Evolutionary conservation across 2,113 vertebrate genomes (phyloP), one percentile per base, ranked within the genome.

Genomic region (Petroica traversi): DNA sequence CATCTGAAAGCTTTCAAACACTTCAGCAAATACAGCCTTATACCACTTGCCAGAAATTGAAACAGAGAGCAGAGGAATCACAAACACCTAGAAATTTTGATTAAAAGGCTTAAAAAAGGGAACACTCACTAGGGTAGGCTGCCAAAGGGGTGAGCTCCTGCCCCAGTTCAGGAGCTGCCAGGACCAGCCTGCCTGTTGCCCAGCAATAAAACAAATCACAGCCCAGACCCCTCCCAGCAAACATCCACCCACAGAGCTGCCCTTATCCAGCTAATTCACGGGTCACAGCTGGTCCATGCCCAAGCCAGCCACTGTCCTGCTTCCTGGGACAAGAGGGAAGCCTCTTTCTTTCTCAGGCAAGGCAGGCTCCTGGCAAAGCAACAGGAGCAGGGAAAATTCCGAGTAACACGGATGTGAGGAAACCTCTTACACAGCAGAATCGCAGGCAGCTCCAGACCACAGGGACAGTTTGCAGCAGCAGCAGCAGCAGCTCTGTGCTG

Each of bases 271-370:
- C 20, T 5, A 2, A 16, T 36, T 45, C 51, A 26, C 11, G 10
- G 36, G 24, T 9, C 54, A 28, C 49, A 7, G 4, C 4, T 40
- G 31, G 36, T 19, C 31, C 36, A 2, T 5, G 8, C 9, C 41
- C 71, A 33, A 12, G 31, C 12, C 68, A 69, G 43, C 16, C 43
- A 4, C 61, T 40, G 1, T 33, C 71, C 66, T 66, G 2, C 25
- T 66, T 23, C 45, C n/a, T 0, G 0, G 28, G 51, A 66, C 8
- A 19, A 36, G 43, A 69, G 8, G 5, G 4, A n/a, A 84, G 31
- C 3, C 26, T 58, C 64, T 8, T 31, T 17, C 26, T 71, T 62
- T 20, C 46, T 29, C 33, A 45, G 28, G 72, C 71, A 72, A 51
- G 36, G 20, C 18, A 48, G 46, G 25, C 41, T 81, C 52, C 46